Evolutionary conservation across 2,113 vertebrate species (phyloP), one percentile per base, ranked within the genome.

Genomic region (Ictalurus punctatus): DNA sequence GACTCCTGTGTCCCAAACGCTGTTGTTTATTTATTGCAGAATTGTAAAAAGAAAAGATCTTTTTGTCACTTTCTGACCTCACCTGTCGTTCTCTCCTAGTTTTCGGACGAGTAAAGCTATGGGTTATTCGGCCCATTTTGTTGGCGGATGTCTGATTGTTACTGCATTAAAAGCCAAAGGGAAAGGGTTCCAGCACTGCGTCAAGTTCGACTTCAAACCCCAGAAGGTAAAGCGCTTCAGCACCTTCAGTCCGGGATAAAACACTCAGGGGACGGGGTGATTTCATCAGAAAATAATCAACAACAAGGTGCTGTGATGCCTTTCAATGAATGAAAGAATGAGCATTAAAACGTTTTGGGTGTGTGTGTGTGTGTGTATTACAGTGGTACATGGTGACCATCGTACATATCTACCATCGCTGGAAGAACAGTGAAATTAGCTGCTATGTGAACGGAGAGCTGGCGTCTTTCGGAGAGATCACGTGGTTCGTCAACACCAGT

Each of bases 341-440:
- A 71, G 0, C 3, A 23, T 74, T 74, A 1, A 59, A 61, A 25
- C 34, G 44, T 78, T 25, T 61, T 16, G 40, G 90, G 34, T 80
- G 76, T 80, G 79, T 87, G 44, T 71, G 71, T 91, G 40, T 91
- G 67, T 93, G 86, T 89, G 25, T 74, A 30, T 67, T 93, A 76
- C 92, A 99, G 98, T 99, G 98, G 98, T 99, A 99, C 91, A 99
- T 99, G 98, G 97, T 99, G 94, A 97, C 97, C 7, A 96, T 99
- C 84, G 97, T 98, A 74, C 97, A 99, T 88, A 91, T 98, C 94
- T 99, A 99, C 91, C 99, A 99, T 91, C 98, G 98, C 81, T 99
- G 98, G 98, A 99, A 99, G 95, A 99, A 99, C 92, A 99, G 98
- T 87, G 98, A 99, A 44, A 97, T 99, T 69, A 96, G 97, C 86